Evolutionary conservation across 2,113 vertebrate species (phyloP), one percentile per base, ranked within the genome.

Genomic region (Scomber japonicus): DNA sequence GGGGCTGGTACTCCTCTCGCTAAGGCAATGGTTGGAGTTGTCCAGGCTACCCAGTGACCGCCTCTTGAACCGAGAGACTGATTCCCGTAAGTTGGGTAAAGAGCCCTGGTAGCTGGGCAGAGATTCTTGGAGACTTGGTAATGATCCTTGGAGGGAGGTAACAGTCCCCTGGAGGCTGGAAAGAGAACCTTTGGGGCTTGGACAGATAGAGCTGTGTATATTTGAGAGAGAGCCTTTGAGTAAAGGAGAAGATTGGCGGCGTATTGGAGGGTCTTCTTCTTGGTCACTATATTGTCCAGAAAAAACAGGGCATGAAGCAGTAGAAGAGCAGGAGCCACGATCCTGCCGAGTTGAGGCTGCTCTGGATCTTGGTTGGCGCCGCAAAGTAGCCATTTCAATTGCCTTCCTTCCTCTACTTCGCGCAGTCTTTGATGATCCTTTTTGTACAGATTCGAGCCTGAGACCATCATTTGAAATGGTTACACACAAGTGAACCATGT

Each of bases 401-500:
- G 40, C 44, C 62, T 81, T 89, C 12, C 31, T 86, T 46, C 65
- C 49, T 19, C 24, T 73, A 2, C 31, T 81, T 82, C 31, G 77
- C 12, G n/a, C 49, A 53, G 80, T 59, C 66, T 84, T 80, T 35
- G 90, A 76, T 35, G 87, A 88, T 83, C 82, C 68, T 71, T 92
- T 92, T 60, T 93, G 92, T 71, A 95, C 91, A 44, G 89, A 92
- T 60, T 93, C 89, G 2, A 90, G 86, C 51, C 89, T 84, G 71
- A 87, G 80, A 88, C 89, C 93, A 83, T 90, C 80, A 4, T 91
- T 60, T 66, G 84, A 87, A 82, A 93, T 84, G 62, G 85, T 85
- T 35, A 87, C 88, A 11, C 82, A 89, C 83, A 94, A 94, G 80
- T 95, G 91, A 86, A 95, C 92, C 93, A 95, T 93, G 85, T 85